These are phyloP conservation scores for Calidris pygmaea DNA, from an alignment of 2,113 vertebrate genomes.

Conservation along the genomic window DNA sequence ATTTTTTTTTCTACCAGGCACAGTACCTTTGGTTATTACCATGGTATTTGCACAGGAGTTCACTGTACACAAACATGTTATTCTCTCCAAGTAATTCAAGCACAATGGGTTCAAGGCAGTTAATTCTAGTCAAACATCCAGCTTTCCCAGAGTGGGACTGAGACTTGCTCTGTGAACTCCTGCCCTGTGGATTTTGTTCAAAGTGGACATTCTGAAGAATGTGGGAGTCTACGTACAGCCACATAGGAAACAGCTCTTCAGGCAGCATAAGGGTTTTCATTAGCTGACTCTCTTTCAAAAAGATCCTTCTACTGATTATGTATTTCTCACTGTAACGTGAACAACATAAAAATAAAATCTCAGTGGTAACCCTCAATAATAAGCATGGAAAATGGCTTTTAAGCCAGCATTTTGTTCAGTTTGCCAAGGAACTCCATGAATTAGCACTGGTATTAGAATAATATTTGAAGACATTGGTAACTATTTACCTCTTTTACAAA, in stretches of 20 bases:
- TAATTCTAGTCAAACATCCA: neutral
- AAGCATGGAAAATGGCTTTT: neutral
- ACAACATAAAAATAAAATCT: neutral
- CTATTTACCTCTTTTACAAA: neutral
- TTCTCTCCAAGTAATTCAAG: constrained; percentile 11
- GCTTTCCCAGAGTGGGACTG: neutral
- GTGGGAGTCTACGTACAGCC: neutral
- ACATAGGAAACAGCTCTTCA: neutral
- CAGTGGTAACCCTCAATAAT: neutral
- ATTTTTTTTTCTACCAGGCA: neutral
- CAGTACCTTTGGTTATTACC: constrained; percentile 3
- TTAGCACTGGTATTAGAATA: neutral
- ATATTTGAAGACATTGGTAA: neutral
- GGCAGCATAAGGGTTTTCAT: neutral
- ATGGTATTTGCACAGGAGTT: neutral
- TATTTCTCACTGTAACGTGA: neutral
- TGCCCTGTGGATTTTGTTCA: neutral
- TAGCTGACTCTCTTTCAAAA: neutral
- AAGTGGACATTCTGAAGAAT: neutral
- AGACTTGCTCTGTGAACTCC: neutral
- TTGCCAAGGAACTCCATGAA: neutral
- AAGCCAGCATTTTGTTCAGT: neutral
- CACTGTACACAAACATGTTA: neutral
- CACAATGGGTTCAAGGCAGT: neutral
- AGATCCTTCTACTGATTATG: neutral